Conservation (phyloP, 2,113 vertebrate genomes). For the Paradoxurus hermaphroditus region DNA sequence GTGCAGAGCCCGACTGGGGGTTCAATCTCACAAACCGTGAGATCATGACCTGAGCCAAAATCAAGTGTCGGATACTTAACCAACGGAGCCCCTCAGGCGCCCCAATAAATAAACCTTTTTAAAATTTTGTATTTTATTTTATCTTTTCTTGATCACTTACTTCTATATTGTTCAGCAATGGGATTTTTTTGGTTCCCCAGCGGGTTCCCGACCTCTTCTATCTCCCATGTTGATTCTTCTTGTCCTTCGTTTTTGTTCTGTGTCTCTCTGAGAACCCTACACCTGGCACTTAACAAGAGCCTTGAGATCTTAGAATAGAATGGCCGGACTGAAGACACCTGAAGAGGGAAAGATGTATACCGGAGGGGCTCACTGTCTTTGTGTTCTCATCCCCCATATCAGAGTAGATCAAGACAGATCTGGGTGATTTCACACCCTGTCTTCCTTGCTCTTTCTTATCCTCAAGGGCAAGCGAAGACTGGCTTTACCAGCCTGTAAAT, state of each 20-base stretch:
- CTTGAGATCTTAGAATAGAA: neutral
- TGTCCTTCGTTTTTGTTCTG: neutral
- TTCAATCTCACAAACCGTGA: too few relatives aligned
- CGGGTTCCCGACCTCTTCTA: neutral
- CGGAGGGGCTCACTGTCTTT: neutral
- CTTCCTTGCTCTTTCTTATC: slow-evolving; percentile 30
- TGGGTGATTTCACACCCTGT: neutral
- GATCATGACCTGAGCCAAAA: too few relatives aligned
- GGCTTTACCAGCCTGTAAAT: slow-evolving; percentile 81
- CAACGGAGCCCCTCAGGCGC: too few relatives aligned
- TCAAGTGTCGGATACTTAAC: too few relatives aligned
- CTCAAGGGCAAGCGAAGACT: slow-evolving; percentile 78
- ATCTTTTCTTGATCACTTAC: neutral
- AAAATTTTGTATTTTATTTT: neutral
- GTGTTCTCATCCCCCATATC: neutral
- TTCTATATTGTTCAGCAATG: neutral
- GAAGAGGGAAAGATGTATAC: neutral
- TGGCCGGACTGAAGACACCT: neutral
- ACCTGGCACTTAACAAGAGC: neutral
- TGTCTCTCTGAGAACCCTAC: neutral
- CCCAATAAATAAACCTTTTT: too few relatives aligned
- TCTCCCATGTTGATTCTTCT: neutral
- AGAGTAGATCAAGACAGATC: neutral
- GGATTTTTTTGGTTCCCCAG: neutral
- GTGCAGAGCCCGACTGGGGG: too few relatives aligned